Percentiles rank a stretch among this genome's conserved stretches.
Evolutionary conservation across 1,140 invertebrate species (phyloP).

Genomic region (Littorina saxatilis): DNA sequence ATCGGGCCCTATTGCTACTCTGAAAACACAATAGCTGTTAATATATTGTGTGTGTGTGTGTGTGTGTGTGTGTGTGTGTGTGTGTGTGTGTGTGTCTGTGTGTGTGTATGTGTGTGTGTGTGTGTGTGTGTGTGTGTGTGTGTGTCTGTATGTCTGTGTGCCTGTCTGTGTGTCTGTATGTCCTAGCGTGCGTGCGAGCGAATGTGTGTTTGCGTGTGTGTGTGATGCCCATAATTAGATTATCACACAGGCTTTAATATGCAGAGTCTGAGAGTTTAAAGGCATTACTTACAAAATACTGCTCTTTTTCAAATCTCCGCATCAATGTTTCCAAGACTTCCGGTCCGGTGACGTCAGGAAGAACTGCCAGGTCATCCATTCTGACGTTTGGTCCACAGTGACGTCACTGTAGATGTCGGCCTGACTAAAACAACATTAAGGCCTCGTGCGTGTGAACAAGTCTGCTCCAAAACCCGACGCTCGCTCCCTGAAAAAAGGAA

Average conservation of each 20-base stretch:
- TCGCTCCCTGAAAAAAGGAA: neutral
- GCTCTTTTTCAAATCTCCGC: neutral
- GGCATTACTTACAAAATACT: neutral
- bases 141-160: too few species aligned
- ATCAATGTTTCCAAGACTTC: neutral
- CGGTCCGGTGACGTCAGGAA: conserved; percentile 11
- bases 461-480: neutral
- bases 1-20: too few species aligned
- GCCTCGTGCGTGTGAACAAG: neutral
- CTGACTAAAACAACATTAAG: neutral
- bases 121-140: too few species aligned
- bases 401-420: neutral
- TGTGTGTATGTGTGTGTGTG: too few species aligned
- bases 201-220: too few species aligned
- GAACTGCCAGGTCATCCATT: conserved; percentile 11
- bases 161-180: too few species aligned
- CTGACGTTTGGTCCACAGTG: too few species aligned
- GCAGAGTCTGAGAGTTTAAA: neutral
- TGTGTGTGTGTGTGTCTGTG: too few species aligned
- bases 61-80: too few species aligned
- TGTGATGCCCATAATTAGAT: neutral
- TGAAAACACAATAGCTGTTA: too few species aligned
- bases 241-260: neutral
- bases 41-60: too few species aligned
- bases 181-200: too few species aligned